Base-by-base conservation (phyloP, 2,113 vertebrate genomes). In the Tragelaphus buxtoni region DNA sequence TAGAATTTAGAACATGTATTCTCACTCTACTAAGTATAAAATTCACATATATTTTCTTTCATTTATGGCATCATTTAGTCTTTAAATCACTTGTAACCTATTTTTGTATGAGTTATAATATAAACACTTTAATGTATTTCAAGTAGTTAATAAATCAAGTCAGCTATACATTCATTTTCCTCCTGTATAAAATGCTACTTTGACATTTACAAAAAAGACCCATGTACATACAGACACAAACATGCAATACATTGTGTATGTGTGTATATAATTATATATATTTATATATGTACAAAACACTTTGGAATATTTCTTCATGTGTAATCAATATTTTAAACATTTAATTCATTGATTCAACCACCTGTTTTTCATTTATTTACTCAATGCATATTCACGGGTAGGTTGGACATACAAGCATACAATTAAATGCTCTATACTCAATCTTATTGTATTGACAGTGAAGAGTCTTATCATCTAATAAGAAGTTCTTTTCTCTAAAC, bases 21-120 rank as follows among this genome's bases (percentile, higher is more conserved):
- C 56, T 49, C 22, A 95, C 0, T 35, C 58, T 2, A 80, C 45
- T 89, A 93, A 87, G 79, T 79, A 60, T 86, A 95, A 96, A 95
- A 96, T 90, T 94, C 90, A 97, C 35, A 81, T 69, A 16, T 86
- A 88, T 95, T 96, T 95, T 95, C 79, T 87, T 95, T 90, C 92
- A 94, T 60, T 69, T 63, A 56, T 88, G 56, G 12, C 22, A 94
- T 85, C 42, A 76, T 91, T 90, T 94, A 88, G 77, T 92, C 28
- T 92, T 97, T 92, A 91, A 88, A 92, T 95, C 82, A 93, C 79
- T 94, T 95, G 76, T 18, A 94, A 83, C 16, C 77, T 90, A 91
- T 53, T 58, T 90, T 95, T 3, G 35, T 45, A 24, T 30, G 83
- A 56, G 26, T 18, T 20, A 85, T 63, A 93, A 92, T 82, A 95